These are phyloP conservation scores for Ophiodon elongatus DNA, from an alignment of 2,113 vertebrate genomes.

Conservation along the genomic window DNA sequence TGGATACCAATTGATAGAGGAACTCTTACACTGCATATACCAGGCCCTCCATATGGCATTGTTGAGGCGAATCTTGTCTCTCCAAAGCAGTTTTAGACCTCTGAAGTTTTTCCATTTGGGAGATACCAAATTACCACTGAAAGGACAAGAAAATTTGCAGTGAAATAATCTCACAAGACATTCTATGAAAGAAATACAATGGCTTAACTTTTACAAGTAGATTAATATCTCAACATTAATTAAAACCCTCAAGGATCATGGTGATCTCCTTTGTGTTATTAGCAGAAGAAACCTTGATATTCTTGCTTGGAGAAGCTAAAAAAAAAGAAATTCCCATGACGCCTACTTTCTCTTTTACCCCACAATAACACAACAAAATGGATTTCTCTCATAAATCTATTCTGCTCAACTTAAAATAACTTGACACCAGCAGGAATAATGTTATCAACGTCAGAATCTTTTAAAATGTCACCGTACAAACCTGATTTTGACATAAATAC, in stretches of 20 bases:
- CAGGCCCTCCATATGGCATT: conserved; percentile 99
- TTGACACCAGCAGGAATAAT: background rate
- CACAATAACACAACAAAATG: background rate
- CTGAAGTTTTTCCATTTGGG: conserved; percentile 99
- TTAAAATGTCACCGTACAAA: background rate
- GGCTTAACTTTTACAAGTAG: background rate
- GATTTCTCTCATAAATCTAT: background rate
- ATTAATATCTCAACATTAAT: background rate
- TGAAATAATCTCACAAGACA: background rate
- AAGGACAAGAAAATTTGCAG: conserved; percentile 59
- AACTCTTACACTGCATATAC: conserved; percentile 97
- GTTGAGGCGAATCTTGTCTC: conserved; percentile 99
- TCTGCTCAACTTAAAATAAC: background rate
- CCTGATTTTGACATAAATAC: background rate
- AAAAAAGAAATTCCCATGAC: background rate
- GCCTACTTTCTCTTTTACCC: background rate
- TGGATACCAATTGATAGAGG: background rate
- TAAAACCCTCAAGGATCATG: background rate
- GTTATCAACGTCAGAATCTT: background rate
- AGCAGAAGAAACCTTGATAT: background rate
- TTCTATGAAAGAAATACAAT: background rate
- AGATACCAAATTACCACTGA: conserved; percentile 95
- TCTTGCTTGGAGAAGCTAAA: background rate
- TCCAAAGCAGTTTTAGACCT: conserved; percentile 96
- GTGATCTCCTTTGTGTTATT: background rate